Base-by-base conservation (phyloP, 2,888 invertebrate species). In the Anoplius nigerrimus region DNA sequence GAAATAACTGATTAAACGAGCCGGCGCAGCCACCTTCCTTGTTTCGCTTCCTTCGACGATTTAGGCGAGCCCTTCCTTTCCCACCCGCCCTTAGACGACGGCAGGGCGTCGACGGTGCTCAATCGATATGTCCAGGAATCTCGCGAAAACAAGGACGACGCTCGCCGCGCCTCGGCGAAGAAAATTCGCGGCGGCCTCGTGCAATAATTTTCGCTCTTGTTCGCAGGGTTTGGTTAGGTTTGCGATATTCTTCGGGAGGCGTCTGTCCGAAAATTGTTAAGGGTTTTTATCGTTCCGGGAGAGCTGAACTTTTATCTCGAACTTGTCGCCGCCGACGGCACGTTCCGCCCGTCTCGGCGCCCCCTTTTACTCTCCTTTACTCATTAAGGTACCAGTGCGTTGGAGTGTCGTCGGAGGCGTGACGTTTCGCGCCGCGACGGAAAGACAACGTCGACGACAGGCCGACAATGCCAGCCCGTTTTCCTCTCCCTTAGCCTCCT, bases 1-100 rank as follows among this genome's bases (percentile, higher is more conserved):
- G 69, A 66, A 76, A 69, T 76, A 74, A 76, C 69, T 71, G 69
- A 76, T 74, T 74, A 68, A 74, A 65, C 66, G 24, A 43, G n/a
- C 24, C 62, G 62, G 4, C 59, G 66, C 43, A 20, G 43, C 34
- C 48, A 66, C 54, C 63, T 58, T 72, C 61, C 21, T 69, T 70
- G 64, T 54, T 72, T 68, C 55, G 11, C 69, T 51, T 59, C 48
- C n/a, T n/a, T 13, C 4, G 46, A 55, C 56, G 20, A 0, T 34
- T 42, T 16, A 20, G 11, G 45, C 27, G 42, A 34, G 52, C 22
- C 46, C 51, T 57, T 43, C 22, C 42, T 18, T 54, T 20, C 24
- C 5, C 18, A 52, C 22, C 8, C 11, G 6, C 34, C 6, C n/a
- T n/a, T 34, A 34, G 34, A n/a, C n/a, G 34, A 34, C 24, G 20